A percentile compares a stretch with the other conserved stretches of the same genome.
phyloP scores from a whole-genome alignment of 2,113 vertebrate species.

The Podarcis raffonei region DNA sequence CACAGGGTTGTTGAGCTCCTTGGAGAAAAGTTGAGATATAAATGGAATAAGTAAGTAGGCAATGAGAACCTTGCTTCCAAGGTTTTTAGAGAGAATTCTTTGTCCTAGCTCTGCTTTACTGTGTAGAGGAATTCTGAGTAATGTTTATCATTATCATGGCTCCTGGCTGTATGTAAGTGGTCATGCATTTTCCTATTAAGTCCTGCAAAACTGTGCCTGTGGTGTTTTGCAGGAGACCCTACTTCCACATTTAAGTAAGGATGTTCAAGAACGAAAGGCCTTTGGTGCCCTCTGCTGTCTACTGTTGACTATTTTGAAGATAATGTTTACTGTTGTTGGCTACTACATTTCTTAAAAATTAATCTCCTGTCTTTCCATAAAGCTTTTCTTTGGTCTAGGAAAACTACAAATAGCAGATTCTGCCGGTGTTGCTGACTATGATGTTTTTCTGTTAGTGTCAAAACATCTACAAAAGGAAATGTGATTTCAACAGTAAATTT shows the following conservation, averaged over 20 bases:
- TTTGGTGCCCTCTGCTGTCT: slow-evolving; percentile 38
- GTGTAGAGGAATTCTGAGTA: neutral
- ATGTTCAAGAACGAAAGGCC: neutral
- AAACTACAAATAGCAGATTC: neutral
- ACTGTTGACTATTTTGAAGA: neutral
- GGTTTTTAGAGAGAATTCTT: neutral
- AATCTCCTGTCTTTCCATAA: neutral
- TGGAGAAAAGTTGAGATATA: no score
- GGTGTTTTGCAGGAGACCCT: neutral
- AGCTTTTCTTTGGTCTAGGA: neutral
- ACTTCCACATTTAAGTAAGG: neutral
- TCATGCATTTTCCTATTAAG: neutral
- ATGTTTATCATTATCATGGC: neutral
- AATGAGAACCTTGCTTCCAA: neutral
- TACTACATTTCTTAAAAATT: neutral
- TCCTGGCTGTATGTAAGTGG: neutral
- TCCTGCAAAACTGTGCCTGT: neutral
- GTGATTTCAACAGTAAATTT: neutral
- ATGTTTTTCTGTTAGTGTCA: neutral
- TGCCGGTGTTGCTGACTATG: neutral
- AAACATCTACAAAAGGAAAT: neutral
- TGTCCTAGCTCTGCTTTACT: neutral
- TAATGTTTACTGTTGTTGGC: neutral
- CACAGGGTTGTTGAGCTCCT: no score
- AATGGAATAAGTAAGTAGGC: neutral